A percentile compares a stretch with the other conserved stretches of the same genome.
Conservation (phyloP, 2,888 invertebrate genomes). For the Myopa tessellatipennis region DNA sequence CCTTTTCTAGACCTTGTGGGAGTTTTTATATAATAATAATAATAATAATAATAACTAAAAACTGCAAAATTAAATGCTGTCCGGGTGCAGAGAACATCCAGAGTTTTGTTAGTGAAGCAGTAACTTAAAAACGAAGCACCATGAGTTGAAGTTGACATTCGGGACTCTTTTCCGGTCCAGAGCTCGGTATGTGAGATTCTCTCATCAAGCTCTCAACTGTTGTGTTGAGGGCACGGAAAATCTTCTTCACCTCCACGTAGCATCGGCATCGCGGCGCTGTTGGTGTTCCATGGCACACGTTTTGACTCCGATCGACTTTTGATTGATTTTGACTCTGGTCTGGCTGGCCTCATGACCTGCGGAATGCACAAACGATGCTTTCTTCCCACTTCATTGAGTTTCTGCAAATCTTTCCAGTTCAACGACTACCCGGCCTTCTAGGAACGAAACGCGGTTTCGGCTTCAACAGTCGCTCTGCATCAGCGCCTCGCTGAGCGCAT, state of each 20-base stretch:
- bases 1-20: neutral
- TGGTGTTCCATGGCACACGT: conserved; percentile 34
- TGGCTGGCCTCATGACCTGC: neutral
- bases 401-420: conserved; percentile 6
- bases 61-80: conserved; percentile 34
- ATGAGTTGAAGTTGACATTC: neutral
- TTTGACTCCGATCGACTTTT: neutral
- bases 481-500: conserved; percentile 72
- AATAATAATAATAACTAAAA: conserved; percentile 12
- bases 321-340: neutral
- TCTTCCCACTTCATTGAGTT: neutral
- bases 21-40: conserved; percentile 12
- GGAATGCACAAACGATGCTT: neutral
- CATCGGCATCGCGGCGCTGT: neutral
- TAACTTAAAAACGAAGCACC: conserved; percentile 15
- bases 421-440: conserved; percentile 25
- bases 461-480: conserved; percentile 67
- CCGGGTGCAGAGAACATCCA: conserved; percentile 6
- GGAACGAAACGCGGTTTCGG: conserved; percentile 12
- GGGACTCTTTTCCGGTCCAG: neutral
- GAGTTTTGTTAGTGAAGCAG: neutral
- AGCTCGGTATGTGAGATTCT: conserved; percentile 33
- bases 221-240: conserved; percentile 47
- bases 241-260: conserved; percentile 1
- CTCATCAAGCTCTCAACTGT: conserved; percentile 46